These are phyloP conservation scores for Zoanthus solanderi DNA, from an alignment of 92 coral and sea anemone genomes.

Conservation along the genomic window DNA sequence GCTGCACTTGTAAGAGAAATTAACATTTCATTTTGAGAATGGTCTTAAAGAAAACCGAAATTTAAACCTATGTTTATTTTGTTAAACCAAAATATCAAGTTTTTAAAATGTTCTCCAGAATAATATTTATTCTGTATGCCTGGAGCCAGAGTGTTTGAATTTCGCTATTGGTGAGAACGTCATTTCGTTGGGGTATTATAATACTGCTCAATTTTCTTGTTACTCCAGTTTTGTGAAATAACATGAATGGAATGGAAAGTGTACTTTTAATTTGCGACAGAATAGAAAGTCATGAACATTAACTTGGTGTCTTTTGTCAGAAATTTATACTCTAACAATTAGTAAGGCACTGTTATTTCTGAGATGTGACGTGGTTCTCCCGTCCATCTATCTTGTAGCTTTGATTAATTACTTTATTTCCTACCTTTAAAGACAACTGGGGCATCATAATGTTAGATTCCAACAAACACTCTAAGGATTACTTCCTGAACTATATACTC, in stretches of 20 bases:
- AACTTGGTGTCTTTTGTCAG: constrained; percentile 64
- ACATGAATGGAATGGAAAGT: constrained; percentile 40
- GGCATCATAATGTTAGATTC: too few species aligned
- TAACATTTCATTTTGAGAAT: neutral
- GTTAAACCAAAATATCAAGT: neutral
- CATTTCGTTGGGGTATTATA: constrained; percentile 65
- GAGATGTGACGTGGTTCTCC: too few species aligned
- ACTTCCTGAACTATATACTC: too few species aligned
- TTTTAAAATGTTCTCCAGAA: neutral
- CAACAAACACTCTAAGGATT: too few species aligned
- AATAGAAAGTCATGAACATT: constrained; percentile 64
- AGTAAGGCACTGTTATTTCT: constrained; percentile 7
- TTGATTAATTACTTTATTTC: too few species aligned
- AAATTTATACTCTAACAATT: constrained; percentile 53
- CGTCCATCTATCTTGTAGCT: too few species aligned
- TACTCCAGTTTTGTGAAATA: constrained; percentile 74
- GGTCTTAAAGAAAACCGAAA: neutral
- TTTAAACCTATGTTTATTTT: neutral
- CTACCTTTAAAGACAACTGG: too few species aligned
- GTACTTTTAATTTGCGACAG: constrained; percentile 58
- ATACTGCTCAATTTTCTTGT: constrained; percentile 60
- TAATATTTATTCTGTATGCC: too few species aligned
- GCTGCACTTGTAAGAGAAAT: neutral
- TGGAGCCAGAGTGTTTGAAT: neutral
- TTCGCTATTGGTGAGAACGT: constrained; percentile 38